Base-by-base conservation (phyloP, 2,888 invertebrate species). In the Trachelus troglodyta region DNA sequence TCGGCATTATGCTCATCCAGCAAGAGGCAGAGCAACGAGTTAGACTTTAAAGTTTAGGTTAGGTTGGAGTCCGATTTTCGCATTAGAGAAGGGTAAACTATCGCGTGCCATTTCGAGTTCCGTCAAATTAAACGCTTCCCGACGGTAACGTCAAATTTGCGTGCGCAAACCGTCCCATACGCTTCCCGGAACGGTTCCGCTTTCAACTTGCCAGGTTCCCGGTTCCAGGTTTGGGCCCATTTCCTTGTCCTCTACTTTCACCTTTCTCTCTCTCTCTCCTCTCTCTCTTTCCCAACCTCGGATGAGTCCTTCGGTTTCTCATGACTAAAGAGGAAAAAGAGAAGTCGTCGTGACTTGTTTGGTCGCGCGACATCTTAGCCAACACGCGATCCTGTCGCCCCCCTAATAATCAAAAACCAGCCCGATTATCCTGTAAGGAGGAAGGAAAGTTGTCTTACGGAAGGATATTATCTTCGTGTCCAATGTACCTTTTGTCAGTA, bases 81-180 rank as follows among this genome's bases (percentile, higher is more conserved):
- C 56, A 23, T 56, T 56, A 23, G 9, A 56, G 23, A 56, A 56
- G 56, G 56, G 71, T 33, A 79, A 34, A 75, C 74, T 76, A 88
- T 89, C 87, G 89, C 89, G 88, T 89, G 89, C 85, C 87, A 87
- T 87, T 88, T 87, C 83, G 83, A 85, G 82, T 85, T 85, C 83
- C 84, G 85, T 85, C 85, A 88, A 89, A 90, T 90, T 90, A 89
- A 90, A 90, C 87, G 89, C 85, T 89, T 84, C 82, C 82, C 85
- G 85, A 86, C 85, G 87, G 88, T 90, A 90, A 90, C 89, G 89
- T 90, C 87, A 86, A 87, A 89, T 89, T 90, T 88, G 89, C 90
- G 90, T 89, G 90, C 76, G 83, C 79, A 79, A 81, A 79, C 79
- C 81, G 80, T 83, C 56, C 56, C 56, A 56, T 56, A 56, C 71